Evolutionary conservation across 2,797 vertebrate genomes (phyloP).

Genomic region (Melanitta fusca): DNA sequence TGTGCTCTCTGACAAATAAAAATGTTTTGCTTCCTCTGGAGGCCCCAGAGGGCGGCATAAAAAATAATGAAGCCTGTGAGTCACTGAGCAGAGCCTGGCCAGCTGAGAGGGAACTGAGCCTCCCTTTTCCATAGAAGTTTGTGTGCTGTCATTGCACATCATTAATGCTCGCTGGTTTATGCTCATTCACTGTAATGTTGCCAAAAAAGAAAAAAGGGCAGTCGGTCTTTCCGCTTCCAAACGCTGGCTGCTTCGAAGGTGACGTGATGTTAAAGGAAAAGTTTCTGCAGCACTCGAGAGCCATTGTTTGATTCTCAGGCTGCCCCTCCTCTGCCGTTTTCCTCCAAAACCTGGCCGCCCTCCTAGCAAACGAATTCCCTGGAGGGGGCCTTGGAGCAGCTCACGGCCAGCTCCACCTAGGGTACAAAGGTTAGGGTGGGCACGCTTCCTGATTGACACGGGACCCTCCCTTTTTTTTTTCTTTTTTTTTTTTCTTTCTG

Average conservation of each 20-base stretch:
- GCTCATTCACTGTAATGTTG: slow-evolving; percentile 12
- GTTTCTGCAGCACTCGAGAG: background rate
- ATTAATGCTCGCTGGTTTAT: background rate
- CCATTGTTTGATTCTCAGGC: slow-evolving; percentile 15
- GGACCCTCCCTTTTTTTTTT: slow-evolving; percentile 30
- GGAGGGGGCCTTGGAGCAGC: slow-evolving; percentile 29
- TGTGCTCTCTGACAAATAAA: slow-evolving; percentile 59
- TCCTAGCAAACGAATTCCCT: slow-evolving; percentile 21
- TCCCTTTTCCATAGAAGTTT: slow-evolving; percentile 40
- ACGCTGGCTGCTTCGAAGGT: slow-evolving; percentile 13
- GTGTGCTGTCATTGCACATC: slow-evolving; percentile 62
- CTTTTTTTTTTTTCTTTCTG: background rate
- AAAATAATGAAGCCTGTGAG: slow-evolving; percentile 50
- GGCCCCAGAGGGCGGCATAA: slow-evolving; percentile 52
- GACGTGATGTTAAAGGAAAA: slow-evolving; percentile 10
- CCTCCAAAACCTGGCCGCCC: slow-evolving; percentile 15
- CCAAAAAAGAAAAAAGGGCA: slow-evolving; percentile 32
- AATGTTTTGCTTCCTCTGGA: slow-evolving; percentile 68
- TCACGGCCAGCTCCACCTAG: slow-evolving; percentile 59
- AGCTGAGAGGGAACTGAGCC: slow-evolving; percentile 35
- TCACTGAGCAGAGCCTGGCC: slow-evolving; percentile 40
- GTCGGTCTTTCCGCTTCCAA: slow-evolving; percentile 11
- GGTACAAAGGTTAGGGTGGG: slow-evolving; percentile 64
- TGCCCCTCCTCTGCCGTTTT: slow-evolving; percentile 45
- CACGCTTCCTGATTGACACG: slow-evolving; percentile 24